A percentile compares a stretch with the other conserved stretches of the same genome.
Evolutionary conservation across 53 echinoderm and acorn worm species (phyloP).

Genomic region (Paelopatides confundens): DNA sequence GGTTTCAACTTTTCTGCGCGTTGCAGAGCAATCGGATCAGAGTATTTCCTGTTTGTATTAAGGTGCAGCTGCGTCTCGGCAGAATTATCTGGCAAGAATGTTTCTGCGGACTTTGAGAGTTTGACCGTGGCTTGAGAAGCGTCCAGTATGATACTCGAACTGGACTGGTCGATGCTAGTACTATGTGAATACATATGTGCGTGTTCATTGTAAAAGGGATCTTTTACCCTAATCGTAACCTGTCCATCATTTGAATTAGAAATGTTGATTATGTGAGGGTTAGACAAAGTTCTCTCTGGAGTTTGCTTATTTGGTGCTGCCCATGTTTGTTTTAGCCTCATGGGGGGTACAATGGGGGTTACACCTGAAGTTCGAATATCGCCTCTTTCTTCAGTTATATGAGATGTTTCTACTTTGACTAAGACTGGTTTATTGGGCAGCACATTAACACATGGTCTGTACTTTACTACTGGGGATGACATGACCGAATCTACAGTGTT

Average conservation of each 20-base stretch:
- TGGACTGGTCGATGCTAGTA: constrained; percentile 13
- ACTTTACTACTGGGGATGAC: constrained; percentile 20
- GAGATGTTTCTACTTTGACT: constrained; percentile 29
- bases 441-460: not conserved
- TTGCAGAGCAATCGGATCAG: constrained; percentile 16
- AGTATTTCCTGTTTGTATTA: constrained; percentile 26
- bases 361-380: constrained; percentile 4
- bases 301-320: not conserved
- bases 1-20: constrained; percentile 35
- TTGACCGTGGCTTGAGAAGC: constrained; percentile 16
- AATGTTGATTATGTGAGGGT: constrained; percentile 21
- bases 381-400: constrained; percentile 1
- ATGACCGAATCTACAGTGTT: not conserved
- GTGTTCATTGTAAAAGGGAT: constrained; percentile 7
- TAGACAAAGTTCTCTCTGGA: not conserved
- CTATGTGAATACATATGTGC: constrained; percentile 25
- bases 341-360: not conserved
- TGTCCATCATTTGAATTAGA: constrained; percentile 34
- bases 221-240: constrained; percentile 34
- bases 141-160: constrained; percentile 24
- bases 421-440: constrained; percentile 41
- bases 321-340: not conserved
- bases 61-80: not conserved
- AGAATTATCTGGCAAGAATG: not conserved
- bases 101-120: constrained; percentile 11